phyloP scores from a whole-genome alignment of 92 coral and sea anemone genomes.

The Heteractis magnifica region DNA sequence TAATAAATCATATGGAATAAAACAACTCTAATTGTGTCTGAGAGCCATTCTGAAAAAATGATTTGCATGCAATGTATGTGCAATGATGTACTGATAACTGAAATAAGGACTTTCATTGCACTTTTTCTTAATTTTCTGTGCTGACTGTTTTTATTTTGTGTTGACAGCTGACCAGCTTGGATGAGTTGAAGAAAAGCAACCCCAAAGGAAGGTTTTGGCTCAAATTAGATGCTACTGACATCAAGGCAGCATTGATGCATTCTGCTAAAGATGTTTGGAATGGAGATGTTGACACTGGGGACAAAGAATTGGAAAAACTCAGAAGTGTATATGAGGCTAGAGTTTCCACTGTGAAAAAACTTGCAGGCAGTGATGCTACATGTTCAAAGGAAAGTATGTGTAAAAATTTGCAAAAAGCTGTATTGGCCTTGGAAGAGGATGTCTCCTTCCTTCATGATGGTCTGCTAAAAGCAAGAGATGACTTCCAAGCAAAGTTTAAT shows the following conservation, averaged over 20 bases:
- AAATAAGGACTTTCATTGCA: too few relatives aligned
- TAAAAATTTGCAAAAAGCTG: neutral
- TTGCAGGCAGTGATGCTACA: too few relatives aligned
- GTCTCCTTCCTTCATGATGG: conserved; percentile 21
- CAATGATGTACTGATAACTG: too few relatives aligned
- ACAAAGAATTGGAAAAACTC: conserved; percentile 12
- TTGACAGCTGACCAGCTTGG: conserved; percentile 6
- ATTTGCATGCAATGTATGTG: too few relatives aligned
- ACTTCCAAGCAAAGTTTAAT: conserved; percentile 4
- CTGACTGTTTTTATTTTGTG: neutral
- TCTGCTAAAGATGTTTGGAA: conserved; percentile 28
- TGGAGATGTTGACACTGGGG: conserved; percentile 35
- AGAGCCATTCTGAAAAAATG: too few relatives aligned
- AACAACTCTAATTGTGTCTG: too few relatives aligned
- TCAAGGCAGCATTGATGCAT: conserved; percentile 35
- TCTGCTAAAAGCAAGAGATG: conserved; percentile 7
- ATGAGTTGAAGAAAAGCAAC: conserved; percentile 31
- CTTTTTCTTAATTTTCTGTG: too few relatives aligned
- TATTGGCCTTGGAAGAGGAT: conserved; percentile 26
- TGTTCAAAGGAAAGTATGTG: too few relatives aligned
- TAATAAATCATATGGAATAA: too few relatives aligned
- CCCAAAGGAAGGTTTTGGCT: conserved; percentile 43
- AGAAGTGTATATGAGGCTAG: conserved; percentile 33
- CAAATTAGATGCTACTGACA: conserved; percentile 40
- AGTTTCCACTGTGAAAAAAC: neutral